Conservation (phyloP, 2,113 vertebrate genomes). For the Cyrtonyx montezumae region DNA sequence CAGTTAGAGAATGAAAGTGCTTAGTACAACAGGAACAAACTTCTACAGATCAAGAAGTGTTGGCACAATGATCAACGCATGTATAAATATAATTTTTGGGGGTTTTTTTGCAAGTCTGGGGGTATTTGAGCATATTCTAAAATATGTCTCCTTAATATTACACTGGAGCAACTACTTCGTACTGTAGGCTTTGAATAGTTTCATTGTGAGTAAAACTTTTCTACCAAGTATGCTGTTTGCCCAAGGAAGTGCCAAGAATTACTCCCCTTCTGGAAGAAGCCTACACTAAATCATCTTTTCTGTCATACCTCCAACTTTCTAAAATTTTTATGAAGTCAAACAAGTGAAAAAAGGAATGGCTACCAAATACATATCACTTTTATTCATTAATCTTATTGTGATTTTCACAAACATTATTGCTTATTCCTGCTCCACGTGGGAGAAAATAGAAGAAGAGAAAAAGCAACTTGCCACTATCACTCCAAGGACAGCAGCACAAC, state of each 20-base stretch:
- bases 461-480: not conserved
- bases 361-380: not conserved
- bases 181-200: not conserved
- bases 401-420: not conserved
- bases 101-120: not conserved
- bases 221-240: not conserved
- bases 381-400: rapidly evolving
- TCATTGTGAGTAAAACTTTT: not conserved
- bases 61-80: rapidly evolving
- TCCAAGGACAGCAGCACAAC: not conserved
- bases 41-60: rapidly evolving
- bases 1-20: not conserved
- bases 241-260: not conserved
- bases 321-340: not conserved
- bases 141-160: not conserved
- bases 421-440: not conserved
- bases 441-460: not conserved
- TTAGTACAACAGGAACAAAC: not conserved
- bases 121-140: not conserved
- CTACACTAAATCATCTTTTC: not conserved
- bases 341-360: not conserved
- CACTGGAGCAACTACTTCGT: not conserved
- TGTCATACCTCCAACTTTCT: not conserved
- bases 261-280: not conserved
- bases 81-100: too few relatives aligned